These are phyloP conservation scores for Lithodes maja DNA, from an alignment of 2,888 invertebrate species.

Conservation along the genomic window DNA sequence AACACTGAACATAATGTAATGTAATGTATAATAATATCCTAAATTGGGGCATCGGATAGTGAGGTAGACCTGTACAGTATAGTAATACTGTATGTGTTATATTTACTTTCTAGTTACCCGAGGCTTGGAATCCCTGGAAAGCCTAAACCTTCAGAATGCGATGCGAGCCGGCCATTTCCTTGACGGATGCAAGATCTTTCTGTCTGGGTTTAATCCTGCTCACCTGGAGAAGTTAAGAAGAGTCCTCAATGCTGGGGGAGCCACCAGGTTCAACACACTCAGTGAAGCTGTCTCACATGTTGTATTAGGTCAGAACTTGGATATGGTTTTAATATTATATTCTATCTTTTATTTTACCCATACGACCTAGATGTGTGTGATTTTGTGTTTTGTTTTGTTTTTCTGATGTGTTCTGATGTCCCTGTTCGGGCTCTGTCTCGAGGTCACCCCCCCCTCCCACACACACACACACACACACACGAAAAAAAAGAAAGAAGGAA, in stretches of 20 bases:
- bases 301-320: slow-evolving; percentile 75
- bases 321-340: too few relatives aligned
- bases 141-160: slow-evolving; percentile 79
- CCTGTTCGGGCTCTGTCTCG: too few relatives aligned
- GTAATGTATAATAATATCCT: too few relatives aligned
- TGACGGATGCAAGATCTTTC: slow-evolving; percentile 87
- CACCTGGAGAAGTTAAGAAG: slow-evolving; percentile 81
- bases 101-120: slow-evolving; percentile 39
- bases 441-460: too few relatives aligned
- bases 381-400: too few relatives aligned
- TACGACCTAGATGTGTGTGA: too few relatives aligned
- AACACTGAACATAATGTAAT: background rate
- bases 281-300: slow-evolving; percentile 88
- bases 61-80: too few relatives aligned
- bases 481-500: too few relatives aligned
- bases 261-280: slow-evolving; percentile 85
- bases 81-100: background rate
- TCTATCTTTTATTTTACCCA: too few relatives aligned
- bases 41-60: too few relatives aligned
- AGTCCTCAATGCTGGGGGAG: slow-evolving; percentile 87
- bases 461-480: too few relatives aligned
- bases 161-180: slow-evolving; percentile 87
- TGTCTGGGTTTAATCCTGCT: slow-evolving; percentile 74
- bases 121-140: slow-evolving; percentile 71
- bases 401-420: too few relatives aligned